phyloP scores from a whole-genome alignment of 2,113 vertebrate genomes.

The Salvator merianae region DNA sequence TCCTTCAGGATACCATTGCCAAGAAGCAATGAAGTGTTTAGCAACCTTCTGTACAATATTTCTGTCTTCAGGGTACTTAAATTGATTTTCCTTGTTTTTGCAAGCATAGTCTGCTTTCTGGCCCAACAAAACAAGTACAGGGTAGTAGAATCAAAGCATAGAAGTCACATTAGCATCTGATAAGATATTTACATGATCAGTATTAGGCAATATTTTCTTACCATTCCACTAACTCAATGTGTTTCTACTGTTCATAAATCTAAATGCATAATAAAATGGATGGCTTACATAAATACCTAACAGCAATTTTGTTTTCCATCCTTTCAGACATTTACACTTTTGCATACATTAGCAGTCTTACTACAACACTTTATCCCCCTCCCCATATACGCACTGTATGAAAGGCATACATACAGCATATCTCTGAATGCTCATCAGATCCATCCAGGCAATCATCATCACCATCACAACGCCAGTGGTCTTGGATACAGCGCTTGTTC shows the following conservation, averaged over 20 bases:
- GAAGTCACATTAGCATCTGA: background rate
- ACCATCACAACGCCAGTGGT: constrained; percentile 92
- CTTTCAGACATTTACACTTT: background rate
- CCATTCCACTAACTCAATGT: fast-evolving
- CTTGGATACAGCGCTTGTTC: constrained; percentile 89
- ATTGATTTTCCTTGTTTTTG: constrained; percentile 30
- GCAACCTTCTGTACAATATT: constrained; percentile 18
- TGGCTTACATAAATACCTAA: background rate
- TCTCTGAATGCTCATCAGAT: constrained; percentile 87
- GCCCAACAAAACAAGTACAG: background rate
- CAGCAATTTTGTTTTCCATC: background rate
- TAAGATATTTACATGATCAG: background rate
- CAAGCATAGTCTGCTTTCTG: background rate
- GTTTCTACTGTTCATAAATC: background rate
- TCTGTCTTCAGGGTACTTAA: constrained; percentile 31
- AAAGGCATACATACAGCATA: constrained; percentile 83
- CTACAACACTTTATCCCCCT: fast-evolving
- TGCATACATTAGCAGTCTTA: background rate
- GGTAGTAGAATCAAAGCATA: background rate
- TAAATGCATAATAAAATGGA: background rate
- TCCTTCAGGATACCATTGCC: constrained; percentile 5
- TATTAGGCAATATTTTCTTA: background rate
- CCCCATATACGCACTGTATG: fast-evolving
- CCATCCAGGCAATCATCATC: constrained; percentile 96
- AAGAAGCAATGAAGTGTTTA: constrained; percentile 20